phyloP scores from a whole-genome alignment of 1,140 invertebrate genomes.

The Protaetia brevitarsis region DNA sequence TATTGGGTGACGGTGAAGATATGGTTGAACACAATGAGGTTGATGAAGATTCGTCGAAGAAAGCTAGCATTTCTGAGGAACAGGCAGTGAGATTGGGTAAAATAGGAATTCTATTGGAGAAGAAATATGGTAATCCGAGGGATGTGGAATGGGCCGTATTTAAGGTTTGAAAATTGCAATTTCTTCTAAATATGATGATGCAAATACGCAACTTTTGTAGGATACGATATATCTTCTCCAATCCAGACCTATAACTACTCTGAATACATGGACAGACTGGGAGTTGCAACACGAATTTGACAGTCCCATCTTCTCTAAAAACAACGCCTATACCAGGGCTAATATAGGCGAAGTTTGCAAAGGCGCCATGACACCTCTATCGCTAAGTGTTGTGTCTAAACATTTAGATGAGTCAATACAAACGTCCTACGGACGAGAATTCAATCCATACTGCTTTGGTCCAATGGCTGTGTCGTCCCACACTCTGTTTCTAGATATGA shows the following conservation, averaged over 20 bases:
- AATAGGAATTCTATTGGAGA: constrained; percentile 60
- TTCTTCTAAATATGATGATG: not conserved
- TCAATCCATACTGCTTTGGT: not conserved
- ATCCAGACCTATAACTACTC: constrained; percentile 68
- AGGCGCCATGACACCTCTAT: constrained; percentile 51
- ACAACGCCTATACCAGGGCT: constrained; percentile 54
- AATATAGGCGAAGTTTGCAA: constrained; percentile 66
- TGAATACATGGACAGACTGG: constrained; percentile 67
- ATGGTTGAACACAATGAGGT: constrained; percentile 44
- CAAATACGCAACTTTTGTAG: constrained; percentile 39
- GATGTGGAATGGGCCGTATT: constrained; percentile 75
- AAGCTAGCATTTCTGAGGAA: constrained; percentile 54
- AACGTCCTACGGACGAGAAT: not conserved
- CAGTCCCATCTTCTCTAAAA: constrained; percentile 55
- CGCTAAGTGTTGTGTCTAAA: constrained; percentile 26
- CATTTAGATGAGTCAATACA: not conserved
- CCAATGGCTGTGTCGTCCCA: not conserved
- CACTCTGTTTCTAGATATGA: not conserved
- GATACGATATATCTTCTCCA: constrained; percentile 63
- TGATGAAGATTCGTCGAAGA: constrained; percentile 39
- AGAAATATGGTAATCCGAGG: constrained; percentile 61
- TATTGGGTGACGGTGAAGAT: constrained; percentile 40
- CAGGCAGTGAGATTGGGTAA: constrained; percentile 54
- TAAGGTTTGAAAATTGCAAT: constrained; percentile 46
- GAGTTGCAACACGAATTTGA: constrained; percentile 73